Evolutionary conservation across 2,888 invertebrate genomes (phyloP).

Genomic region (Lasioglossum villosulum): DNA sequence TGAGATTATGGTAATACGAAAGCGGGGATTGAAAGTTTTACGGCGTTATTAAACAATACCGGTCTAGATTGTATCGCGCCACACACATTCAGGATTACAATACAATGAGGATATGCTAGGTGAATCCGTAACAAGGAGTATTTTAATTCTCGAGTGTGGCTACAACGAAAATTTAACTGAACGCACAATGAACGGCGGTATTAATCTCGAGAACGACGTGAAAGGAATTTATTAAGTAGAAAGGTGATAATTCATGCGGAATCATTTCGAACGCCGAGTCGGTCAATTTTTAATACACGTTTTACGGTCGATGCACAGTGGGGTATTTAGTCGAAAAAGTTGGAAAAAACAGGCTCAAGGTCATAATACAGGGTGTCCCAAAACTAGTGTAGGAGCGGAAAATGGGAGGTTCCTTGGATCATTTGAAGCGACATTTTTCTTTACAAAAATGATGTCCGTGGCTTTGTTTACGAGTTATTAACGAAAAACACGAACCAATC

Average conservation of each 20-base stretch:
- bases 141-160: not conserved
- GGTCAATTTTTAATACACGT: conserved; percentile 1
- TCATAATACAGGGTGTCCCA: no score
- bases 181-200: not conserved
- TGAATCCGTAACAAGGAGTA: not conserved
- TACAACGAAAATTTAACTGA: not conserved
- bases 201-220: not conserved
- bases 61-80: not conserved
- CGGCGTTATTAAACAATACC: conserved; percentile 2
- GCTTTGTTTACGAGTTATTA: no score
- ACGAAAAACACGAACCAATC: no score
- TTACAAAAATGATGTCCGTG: no score
- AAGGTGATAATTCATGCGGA: not conserved
- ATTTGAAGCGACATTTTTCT: no score
- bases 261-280: not conserved
- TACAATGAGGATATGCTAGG: not conserved
- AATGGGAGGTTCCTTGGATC: no score
- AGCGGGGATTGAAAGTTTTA: conserved; percentile 1
- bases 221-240: not conserved
- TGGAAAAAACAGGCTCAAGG: no score
- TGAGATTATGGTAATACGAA: not conserved
- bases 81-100: conserved; percentile 1
- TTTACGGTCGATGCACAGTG: not conserved
- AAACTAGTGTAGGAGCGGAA: no score
- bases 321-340: no score